Conservation (phyloP, 2,797 vertebrate genomes). For the Scomberomorus guttatus region DNA sequence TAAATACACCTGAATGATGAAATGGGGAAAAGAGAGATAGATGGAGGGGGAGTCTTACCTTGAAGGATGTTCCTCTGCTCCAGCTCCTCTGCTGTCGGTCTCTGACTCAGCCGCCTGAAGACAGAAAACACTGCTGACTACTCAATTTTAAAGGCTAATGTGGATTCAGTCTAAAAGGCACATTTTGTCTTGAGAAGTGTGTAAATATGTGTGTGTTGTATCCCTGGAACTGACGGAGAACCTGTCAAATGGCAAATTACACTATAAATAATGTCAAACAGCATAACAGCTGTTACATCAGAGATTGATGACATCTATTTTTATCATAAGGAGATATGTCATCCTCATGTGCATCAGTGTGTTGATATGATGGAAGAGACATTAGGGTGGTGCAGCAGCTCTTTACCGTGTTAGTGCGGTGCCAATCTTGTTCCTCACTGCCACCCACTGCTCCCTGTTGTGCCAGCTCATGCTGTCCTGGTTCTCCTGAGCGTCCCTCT, state of each 20-base stretch:
- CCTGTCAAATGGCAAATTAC: background rate
- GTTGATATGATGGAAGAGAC: background rate
- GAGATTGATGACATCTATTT: background rate
- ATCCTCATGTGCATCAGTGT: background rate
- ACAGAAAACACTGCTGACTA: constrained; percentile 31
- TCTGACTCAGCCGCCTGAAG: constrained; percentile 93
- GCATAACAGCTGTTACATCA: background rate
- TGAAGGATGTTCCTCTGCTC: constrained; percentile 97
- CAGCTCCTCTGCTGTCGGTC: constrained; percentile 92
- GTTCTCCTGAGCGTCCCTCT: constrained; percentile 71
- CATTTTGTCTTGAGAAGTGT: background rate
- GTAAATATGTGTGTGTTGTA: constrained; percentile 2
- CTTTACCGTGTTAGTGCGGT: constrained; percentile 89
- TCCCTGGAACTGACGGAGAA: background rate
- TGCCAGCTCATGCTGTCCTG: constrained; percentile 85
- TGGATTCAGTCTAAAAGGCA: background rate
- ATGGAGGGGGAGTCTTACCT: constrained; percentile 82
- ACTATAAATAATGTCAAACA: constrained; percentile 4
- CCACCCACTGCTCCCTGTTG: constrained; percentile 93
- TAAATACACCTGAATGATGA: background rate
- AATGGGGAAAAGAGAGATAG: background rate
- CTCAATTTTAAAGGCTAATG: constrained; percentile 1
- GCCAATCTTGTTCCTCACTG: constrained; percentile 91
- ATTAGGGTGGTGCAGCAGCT: background rate
- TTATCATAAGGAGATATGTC: background rate